Evolutionary conservation across 2,888 invertebrate genomes (phyloP), one percentile per base, ranked within the genome.

Genomic region (Polydesmus complanatus): DNA sequence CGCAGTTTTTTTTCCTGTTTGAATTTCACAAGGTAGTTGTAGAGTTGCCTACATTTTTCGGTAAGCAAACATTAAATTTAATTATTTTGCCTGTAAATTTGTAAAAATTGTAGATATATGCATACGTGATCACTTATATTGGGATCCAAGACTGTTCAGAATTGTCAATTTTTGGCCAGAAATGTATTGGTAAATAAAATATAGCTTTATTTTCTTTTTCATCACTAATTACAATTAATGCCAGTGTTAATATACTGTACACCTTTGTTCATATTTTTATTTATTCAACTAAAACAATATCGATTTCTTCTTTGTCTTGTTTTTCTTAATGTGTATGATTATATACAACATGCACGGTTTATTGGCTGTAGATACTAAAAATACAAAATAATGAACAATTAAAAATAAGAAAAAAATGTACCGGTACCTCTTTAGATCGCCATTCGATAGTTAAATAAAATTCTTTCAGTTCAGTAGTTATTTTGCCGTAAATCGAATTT

Each of bases 181-280:
- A n/a, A 22, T 93, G 88, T 70, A 91, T 92, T 0, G 93, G 92
- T 63, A 94, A 75, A 77, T 91, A 93, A 65, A 89, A 84, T 37
- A 93, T 78, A 64, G 86, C 81, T 64, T 80, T 68, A 49, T 73
- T 82, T 70, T 85, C 85, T 54, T 88, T 87, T 71, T 90, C 89
- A 70, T 90, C 89, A 0, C 91, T 92, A 37, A 37, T 8, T n/a
- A n/a, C n/a, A n/a, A n/a, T n/a, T n/a, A n/a, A n/a, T n/a, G n/a
- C n/a, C n/a, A n/a, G n/a, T n/a, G n/a, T n/a, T n/a, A n/a, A n/a
- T n/a, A n/a, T n/a, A n/a, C n/a, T n/a, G n/a, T n/a, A n/a, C 18
- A 18, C 11, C 22, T 18, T 18, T 60, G 19, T 59, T 27, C 19
- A 21, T 25, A 53, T 27, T 14, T 8, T 25, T 47, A 27, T 48